Percentiles rank a stretch among this genome's conserved stretches.
Conservation (phyloP, 1,140 invertebrate species). For the Copidosoma floridanum region DNA sequence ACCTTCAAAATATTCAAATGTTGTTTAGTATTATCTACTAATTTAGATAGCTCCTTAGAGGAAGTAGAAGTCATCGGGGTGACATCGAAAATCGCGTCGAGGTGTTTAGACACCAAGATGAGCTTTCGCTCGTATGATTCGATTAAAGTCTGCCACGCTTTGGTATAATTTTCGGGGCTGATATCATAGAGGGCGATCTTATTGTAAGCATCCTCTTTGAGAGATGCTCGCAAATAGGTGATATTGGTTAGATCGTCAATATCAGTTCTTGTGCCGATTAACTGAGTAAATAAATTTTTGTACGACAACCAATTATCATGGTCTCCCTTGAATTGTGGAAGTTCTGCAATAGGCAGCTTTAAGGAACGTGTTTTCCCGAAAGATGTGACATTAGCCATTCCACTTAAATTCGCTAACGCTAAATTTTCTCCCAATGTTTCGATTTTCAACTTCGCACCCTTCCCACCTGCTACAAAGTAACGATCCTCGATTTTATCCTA, state of each 20-base stretch:
- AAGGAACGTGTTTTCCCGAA: too few relatives aligned
- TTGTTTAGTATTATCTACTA: neutral
- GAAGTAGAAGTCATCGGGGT: neutral
- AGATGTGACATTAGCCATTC: too few relatives aligned
- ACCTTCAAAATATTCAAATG: neutral
- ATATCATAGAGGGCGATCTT: slow-evolving; percentile 21
- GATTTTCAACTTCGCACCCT: too few relatives aligned
- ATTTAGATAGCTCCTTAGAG: neutral
- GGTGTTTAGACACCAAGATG: slow-evolving; percentile 26
- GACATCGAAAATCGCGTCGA: slow-evolving; percentile 21
- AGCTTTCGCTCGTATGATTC: slow-evolving; percentile 28
- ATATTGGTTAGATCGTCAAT: slow-evolving; percentile 29
- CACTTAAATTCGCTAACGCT: too few relatives aligned
- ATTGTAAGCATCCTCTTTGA: slow-evolving; percentile 26
- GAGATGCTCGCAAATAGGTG: slow-evolving; percentile 20
- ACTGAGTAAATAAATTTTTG: slow-evolving; percentile 17
- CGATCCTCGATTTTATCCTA: too few relatives aligned
- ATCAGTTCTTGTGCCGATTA: slow-evolving; percentile 28
- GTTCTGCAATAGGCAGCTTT: too few relatives aligned
- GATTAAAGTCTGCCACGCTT: slow-evolving; percentile 27
- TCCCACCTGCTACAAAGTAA: too few relatives aligned
- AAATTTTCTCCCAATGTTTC: too few relatives aligned
- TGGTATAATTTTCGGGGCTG: slow-evolving; percentile 32
- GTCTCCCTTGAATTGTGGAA: too few relatives aligned
- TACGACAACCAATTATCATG: too few relatives aligned